Base-by-base conservation (phyloP, 2,113 vertebrate genomes). In the Pelobates fuscus region DNA sequence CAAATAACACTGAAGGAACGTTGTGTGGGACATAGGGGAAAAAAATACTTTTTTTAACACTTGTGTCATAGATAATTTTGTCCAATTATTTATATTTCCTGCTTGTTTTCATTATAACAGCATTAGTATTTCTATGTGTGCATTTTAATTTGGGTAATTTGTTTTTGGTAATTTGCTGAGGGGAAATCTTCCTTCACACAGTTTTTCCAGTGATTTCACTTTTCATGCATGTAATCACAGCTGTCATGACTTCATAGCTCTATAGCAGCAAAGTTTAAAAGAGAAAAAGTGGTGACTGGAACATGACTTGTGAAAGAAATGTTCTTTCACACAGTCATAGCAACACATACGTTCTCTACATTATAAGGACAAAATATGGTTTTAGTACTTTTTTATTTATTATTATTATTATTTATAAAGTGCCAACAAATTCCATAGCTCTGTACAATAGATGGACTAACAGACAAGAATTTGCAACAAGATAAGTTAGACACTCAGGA, bases 241-340 rank as follows among this genome's bases (percentile, higher is more conserved):
- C 73, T 77, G 73, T 68, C 65, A 77, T 77, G 64, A 77, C 64
- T 46, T 77, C 73, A 77, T 77, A 27, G 73, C 57, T 67, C 29
- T 43, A 54, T 59, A 60, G 26, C 63, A 67, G 37, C 27, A 29
- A 29, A 17, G 21, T 49, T 46, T 52, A 59, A 23, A 32, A 25
- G 23, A 61, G 46, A 61, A 29, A 49, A 68, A 32, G 64, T 68
- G 73, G 55, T 49, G 73, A 29, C 27, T 49, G 67, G 41, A 52
- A 25, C 43, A 68, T 25, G 41, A 57, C 5, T 76, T 37, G 63
- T 12, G 52, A 46, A 57, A 43, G 52, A 29, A 44, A 23, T 60
- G 20, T 29, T 18, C 15, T 58, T 10, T 23, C 27, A 43, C 17
- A 71, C 5, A 49, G 10, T 49, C 17, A 14, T 49, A 15, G 15